phyloP scores from a whole-genome alignment of 2,113 vertebrate genomes.

The Pseudorasbora parva region DNA sequence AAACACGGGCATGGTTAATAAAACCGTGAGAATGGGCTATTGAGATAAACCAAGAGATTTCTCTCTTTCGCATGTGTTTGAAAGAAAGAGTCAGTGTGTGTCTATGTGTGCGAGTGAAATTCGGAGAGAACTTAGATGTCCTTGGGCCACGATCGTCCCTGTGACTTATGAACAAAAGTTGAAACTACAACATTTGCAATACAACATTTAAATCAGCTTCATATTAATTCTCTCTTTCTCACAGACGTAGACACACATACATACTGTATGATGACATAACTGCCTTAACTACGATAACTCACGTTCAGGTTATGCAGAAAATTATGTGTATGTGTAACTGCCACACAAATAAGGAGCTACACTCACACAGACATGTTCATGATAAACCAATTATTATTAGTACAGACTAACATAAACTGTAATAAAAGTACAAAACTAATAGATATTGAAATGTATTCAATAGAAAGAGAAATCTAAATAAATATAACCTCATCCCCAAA shows the following conservation, averaged over 20 bases:
- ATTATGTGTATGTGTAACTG: neutral
- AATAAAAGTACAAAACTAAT: no score
- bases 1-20: neutral
- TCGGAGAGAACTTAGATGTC: conserved; percentile 33
- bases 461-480: neutral
- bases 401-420: no score
- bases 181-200: neutral
- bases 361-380: neutral
- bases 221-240: neutral
- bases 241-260: neutral
- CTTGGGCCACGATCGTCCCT: conserved; percentile 38
- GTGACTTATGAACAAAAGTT: conserved; percentile 43
- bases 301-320: neutral
- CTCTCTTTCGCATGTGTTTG: conserved; percentile 18
- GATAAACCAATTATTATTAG: neutral
- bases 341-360: neutral
- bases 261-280: neutral
- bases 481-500: neutral
- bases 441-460: no score
- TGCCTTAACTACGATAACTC: neutral
- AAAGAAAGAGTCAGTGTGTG: conserved; percentile 15
- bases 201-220: neutral
- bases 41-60: neutral
- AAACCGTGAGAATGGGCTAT: neutral
- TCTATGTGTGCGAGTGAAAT: conserved; percentile 14